Conservation (phyloP, 37 sponge, comb jelly and placozoan species). For the Halichondria panicea region DNA sequence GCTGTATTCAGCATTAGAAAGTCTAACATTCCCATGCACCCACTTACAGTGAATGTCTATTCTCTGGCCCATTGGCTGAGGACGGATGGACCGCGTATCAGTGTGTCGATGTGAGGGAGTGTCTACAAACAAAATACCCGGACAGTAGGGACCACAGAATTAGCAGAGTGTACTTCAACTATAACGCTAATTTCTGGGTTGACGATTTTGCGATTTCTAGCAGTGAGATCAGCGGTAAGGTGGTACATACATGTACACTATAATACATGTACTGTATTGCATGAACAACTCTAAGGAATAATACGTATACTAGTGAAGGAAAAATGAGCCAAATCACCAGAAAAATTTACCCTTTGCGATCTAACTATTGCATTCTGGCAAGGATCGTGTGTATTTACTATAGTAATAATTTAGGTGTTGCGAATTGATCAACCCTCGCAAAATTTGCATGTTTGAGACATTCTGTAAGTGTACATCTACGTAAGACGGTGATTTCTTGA, state of each 20-base stretch:
- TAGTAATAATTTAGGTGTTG: background rate
- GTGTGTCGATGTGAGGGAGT: constrained; percentile 9
- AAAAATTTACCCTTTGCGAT: background rate
- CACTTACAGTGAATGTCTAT: too few species aligned
- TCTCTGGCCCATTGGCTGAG: too few species aligned
- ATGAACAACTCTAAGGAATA: too few species aligned
- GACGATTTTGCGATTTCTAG: constrained; percentile 48
- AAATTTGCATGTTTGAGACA: background rate
- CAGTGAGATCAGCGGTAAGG: background rate
- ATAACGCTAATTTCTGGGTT: constrained; percentile 31
- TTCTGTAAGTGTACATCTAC: background rate
- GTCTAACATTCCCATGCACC: too few species aligned
- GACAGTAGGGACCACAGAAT: background rate
- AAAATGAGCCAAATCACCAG: too few species aligned
- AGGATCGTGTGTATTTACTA: background rate
- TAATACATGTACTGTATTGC: too few species aligned
- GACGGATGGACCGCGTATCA: constrained; percentile 10
- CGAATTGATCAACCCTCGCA: background rate
- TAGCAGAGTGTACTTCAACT: background rate
- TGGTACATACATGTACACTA: background rate
- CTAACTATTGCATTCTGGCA: background rate
- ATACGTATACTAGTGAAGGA: too few species aligned
- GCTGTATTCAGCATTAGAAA: too few species aligned
- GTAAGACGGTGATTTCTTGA: background rate
- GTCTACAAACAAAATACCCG: constrained; percentile 7